Percentiles rank a stretch among this genome's conserved stretches.
Conservation (phyloP, 1,140 invertebrate species). For the Megathymus violae region DNA sequence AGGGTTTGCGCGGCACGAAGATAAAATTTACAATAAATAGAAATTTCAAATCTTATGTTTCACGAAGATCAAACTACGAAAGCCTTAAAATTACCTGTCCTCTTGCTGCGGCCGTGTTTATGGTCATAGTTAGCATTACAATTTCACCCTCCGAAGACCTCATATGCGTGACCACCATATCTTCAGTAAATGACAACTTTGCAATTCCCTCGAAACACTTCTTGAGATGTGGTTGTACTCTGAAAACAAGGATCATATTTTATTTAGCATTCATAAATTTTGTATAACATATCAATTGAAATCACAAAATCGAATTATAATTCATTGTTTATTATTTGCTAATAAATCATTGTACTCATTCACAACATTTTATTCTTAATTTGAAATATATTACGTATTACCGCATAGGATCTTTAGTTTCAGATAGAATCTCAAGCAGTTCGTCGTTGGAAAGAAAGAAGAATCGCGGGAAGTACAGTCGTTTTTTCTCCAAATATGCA, state of each 20-base stretch:
- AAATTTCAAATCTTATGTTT: too few relatives aligned
- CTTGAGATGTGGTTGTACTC: conserved; percentile 97
- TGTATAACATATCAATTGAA: too few relatives aligned
- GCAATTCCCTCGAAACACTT: conserved; percentile 98
- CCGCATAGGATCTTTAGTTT: conserved; percentile 98
- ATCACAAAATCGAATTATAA: too few relatives aligned
- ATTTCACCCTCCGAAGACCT: conserved; percentile 94
- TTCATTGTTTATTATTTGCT: too few relatives aligned
- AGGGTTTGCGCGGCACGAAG: not conserved
- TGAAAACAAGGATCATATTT: conserved; percentile 39
- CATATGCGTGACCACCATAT: conserved; percentile 95
- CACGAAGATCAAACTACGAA: too few relatives aligned
- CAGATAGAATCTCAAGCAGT: conserved; percentile 96
- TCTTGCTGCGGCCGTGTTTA: conserved; percentile 94
- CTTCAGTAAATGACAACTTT: conserved; percentile 92
- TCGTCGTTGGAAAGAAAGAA: conserved; percentile 99
- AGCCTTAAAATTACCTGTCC: conserved; percentile 91
- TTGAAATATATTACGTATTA: conserved; percentile 64
- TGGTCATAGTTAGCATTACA: conserved; percentile 90
- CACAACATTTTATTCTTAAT: not conserved
- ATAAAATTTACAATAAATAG: too few relatives aligned
- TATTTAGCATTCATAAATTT: too few relatives aligned
- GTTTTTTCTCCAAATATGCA: conserved; percentile 97
- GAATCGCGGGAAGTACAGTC: conserved; percentile 96
- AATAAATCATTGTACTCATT: too few relatives aligned